Base-by-base conservation (phyloP, 2,797 vertebrate genomes). In the Cetoscarus ocellatus region DNA sequence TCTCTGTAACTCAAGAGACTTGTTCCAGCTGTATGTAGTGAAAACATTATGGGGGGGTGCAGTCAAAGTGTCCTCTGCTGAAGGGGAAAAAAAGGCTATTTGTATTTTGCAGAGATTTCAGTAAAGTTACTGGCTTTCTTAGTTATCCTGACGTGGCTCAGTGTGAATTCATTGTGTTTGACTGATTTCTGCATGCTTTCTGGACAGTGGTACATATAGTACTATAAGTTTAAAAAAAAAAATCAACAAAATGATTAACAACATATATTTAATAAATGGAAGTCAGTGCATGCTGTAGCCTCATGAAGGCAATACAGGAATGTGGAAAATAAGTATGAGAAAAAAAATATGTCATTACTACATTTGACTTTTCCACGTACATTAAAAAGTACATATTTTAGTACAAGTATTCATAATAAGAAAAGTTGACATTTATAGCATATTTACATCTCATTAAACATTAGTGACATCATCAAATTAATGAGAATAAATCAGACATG, bases 71-170 rank as follows among this genome's bases (percentile, higher is more conserved):
- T 96, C 94, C 96, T 96, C 95, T 96, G 95, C 95, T 97, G 96
- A 95, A 97, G 96, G 91, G 95, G 12, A 51, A 51, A 27, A 27
- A 95, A 97, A 96, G 95, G 81, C 83, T 97, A 96, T 98, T 98
- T 98, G 97, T 98, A 98, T 97, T 99, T 98, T 98, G 96, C 95
- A 96, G 96, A 97, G 95, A 96, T 98, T 97, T 98, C 96, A 98
- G 97, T 99, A 98, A 98, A 98, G 95, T 97, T 97, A 96, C 96
- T 98, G 96, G 96, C 96, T 98, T 98, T 98, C 96, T 96, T 97
- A 98, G 97, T 98, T 97, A 97, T 92, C 85, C 92, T 83, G 91
- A 94, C 94, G 90, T 94, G 92, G 77, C 88, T 96, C 93, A 54
- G 88, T 91, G 90, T 91, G 91, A 76, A 77, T 91, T 94, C 94